Conservation (phyloP, 2,113 vertebrate species). For the Mionectes macconnelli region DNA sequence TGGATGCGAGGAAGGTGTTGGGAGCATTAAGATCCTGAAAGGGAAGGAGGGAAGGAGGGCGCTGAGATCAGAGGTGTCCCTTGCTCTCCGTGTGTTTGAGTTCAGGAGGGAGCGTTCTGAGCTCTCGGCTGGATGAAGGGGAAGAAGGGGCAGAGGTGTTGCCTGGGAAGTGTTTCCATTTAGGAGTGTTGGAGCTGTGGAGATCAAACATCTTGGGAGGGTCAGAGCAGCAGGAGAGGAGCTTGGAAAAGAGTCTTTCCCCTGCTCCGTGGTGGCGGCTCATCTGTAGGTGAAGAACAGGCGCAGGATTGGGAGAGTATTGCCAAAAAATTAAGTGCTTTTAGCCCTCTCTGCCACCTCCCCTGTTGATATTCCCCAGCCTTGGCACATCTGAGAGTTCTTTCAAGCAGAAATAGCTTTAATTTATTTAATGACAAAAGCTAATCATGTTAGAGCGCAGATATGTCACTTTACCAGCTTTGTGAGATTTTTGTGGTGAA, state of each 20-base stretch:
- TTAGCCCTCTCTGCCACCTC: background rate
- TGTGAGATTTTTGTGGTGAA: background rate
- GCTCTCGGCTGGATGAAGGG: fast-evolving
- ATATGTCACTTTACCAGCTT: conserved; percentile 13
- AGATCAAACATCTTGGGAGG: background rate
- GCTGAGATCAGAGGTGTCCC: background rate
- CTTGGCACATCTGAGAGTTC: background rate
- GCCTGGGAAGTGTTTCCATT: background rate
- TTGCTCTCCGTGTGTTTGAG: background rate
- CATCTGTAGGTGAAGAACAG: background rate
- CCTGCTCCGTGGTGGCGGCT: fast-evolving
- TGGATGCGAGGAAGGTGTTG: fast-evolving
- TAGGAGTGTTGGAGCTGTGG: background rate
- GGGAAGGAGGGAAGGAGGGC: background rate
- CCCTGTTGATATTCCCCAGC: background rate
- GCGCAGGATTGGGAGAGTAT: fast-evolving
- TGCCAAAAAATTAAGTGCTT: conserved; percentile 11
- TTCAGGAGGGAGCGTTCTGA: background rate
- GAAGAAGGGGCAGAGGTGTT: background rate
- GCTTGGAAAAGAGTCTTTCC: background rate
- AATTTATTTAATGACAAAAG: conserved; percentile 41
- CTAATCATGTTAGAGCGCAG: background rate
- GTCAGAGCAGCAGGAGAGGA: background rate
- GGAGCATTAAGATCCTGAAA: fast-evolving
- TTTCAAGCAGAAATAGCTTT: background rate